Evolutionary conservation across 2,113 vertebrate species (phyloP).

Genomic region (Poeciliopsis occidentalis): DNA sequence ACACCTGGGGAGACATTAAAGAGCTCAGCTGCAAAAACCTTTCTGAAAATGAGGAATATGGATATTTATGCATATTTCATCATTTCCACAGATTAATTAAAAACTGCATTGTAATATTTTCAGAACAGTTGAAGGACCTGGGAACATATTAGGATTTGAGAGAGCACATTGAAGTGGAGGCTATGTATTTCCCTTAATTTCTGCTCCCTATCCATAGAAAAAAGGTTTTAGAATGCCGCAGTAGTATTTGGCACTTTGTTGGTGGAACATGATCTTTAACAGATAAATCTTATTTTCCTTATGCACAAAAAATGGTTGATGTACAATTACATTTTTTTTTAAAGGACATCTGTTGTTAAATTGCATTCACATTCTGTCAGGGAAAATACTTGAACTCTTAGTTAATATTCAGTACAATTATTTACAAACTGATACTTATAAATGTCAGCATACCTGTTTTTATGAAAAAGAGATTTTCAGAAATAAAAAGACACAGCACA

Average conservation of each 20-base stretch:
- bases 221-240: too few species aligned
- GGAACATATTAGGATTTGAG: neutral
- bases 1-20: conserved; percentile 47
- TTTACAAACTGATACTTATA: too few species aligned
- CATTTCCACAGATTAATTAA: conserved; percentile 12
- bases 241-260: too few species aligned
- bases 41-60: conserved; percentile 14
- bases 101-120: conserved; percentile 16
- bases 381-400: too few species aligned
- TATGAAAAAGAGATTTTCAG: too few species aligned
- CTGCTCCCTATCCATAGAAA: neutral
- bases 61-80: conserved; percentile 39
- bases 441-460: too few species aligned
- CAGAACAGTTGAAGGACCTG: conserved; percentile 7
- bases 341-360: too few species aligned
- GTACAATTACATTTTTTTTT: too few species aligned
- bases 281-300: neutral
- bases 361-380: too few species aligned
- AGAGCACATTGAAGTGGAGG: neutral
- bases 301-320: too few species aligned
- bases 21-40: conserved; percentile 36
- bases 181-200: neutral
- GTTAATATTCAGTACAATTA: too few species aligned
- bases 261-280: neutral
- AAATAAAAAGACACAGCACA: too few species aligned